Evolutionary conservation across 2,797 vertebrate species (phyloP), one percentile per base, ranked within the genome.

Genomic region (Australoheros facetus): DNA sequence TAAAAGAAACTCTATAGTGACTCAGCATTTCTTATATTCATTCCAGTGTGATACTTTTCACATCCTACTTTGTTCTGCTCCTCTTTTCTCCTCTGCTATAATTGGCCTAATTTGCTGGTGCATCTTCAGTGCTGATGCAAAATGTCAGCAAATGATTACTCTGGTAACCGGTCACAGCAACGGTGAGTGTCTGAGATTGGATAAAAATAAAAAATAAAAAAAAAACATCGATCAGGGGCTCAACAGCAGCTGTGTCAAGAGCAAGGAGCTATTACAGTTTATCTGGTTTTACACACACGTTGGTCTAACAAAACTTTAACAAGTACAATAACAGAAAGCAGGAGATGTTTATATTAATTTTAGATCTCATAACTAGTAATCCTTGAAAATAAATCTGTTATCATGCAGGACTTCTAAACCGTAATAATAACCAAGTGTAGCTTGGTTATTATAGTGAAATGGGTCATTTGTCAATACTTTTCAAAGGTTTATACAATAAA

Each of bases 91-190:
- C 64, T 69, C 23, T 16, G 51, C 28, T 30, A 60, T 89, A 87
- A 89, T 77, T 75, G 66, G 70, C 55, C 73, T 83, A 86, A 88
- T 87, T 84, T 75, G 51, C 73, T 53, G 72, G 56, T 77, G 75
- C 71, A 75, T 81, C 78, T 73, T 60, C 60, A 17, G 30, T 19
- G 56, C 54, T 57, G 66, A 69, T 57, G 62, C 17, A 39, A 80
- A 78, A 84, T 86, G 79, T 55, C 57, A 74, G 45, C 56, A 87
- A 92, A 89, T 85, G 89, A 92, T 90, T 85, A 87, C 74, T 1
- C 53, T 66, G 58, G 77, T 76, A 86, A 85, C 84, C 81, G 78
- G 79, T 85, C 87, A 82, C 28, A 66, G 78, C 32, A 48, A 60
- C 10, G 2, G 69, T 70, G 82, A 81, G 53, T 7, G 19, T 28